These are phyloP conservation scores for Epistrophe grossulariae DNA, from an alignment of 2,888 invertebrate genomes.

Conservation along the genomic window DNA sequence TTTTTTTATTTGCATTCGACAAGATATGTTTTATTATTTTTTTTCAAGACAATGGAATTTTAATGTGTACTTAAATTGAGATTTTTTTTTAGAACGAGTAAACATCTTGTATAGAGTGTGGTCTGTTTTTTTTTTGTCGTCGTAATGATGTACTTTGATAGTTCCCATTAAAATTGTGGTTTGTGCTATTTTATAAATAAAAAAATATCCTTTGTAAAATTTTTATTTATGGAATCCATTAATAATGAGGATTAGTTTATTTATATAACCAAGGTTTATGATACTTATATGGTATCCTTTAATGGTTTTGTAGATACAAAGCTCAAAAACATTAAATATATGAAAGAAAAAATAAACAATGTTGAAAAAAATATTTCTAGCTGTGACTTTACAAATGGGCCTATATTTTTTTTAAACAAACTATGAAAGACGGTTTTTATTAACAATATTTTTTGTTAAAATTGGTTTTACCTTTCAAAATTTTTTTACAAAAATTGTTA, in stretches of 20 bases:
- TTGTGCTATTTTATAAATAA: slow-evolving; percentile 10
- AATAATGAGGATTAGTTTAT: slow-evolving; percentile 18
- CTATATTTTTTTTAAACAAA: too few relatives aligned
- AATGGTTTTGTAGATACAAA: background rate
- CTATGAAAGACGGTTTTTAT: too few relatives aligned
- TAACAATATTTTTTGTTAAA: too few relatives aligned
- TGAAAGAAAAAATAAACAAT: background rate
- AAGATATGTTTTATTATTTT: background rate
- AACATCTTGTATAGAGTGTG: background rate
- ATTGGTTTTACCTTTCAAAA: too few relatives aligned
- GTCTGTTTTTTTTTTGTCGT: background rate
- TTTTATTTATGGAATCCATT: slow-evolving; percentile 31
- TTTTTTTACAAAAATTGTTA: too few relatives aligned
- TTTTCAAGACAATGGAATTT: slow-evolving; percentile 13
- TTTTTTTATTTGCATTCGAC: background rate
- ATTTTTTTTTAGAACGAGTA: background rate
- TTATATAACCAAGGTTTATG: background rate
- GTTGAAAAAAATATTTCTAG: too few relatives aligned
- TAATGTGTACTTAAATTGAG: slow-evolving; percentile 14
- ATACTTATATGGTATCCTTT: background rate
- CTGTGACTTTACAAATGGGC: too few relatives aligned
- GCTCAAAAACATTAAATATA: background rate
- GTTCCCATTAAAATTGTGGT: slow-evolving; percentile 21
- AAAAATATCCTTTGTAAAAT: slow-evolving; percentile 2
- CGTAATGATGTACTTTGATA: slow-evolving; percentile 1